phyloP scores from a whole-genome alignment of 2,888 invertebrate genomes.

The Acrobeloides nanus region DNA sequence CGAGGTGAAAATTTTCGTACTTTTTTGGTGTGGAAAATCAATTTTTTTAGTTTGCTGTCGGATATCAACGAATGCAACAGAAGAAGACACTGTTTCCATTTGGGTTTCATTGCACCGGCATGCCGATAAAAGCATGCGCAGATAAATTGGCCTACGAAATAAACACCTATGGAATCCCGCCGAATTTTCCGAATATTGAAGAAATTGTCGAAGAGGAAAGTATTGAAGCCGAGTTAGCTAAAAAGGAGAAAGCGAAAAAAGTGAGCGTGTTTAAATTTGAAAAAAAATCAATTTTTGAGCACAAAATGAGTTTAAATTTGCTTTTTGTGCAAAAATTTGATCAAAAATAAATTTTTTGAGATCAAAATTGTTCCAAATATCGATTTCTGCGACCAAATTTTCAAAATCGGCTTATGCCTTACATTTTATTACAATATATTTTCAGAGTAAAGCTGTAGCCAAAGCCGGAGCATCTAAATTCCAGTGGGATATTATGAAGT shows the following conservation, averaged over 20 bases:
- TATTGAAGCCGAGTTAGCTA: slow-evolving; percentile 35
- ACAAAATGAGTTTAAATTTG: no score
- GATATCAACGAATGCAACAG: slow-evolving; percentile 84
- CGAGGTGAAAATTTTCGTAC: slow-evolving; percentile 64
- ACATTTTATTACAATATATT: no score
- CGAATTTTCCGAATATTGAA: slow-evolving; percentile 57
- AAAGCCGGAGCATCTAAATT: slow-evolving; percentile 81
- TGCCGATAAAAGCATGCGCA: slow-evolving; percentile 93
- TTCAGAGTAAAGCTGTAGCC: slow-evolving; percentile 82
- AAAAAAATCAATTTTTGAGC: not conserved
- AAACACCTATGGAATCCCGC: slow-evolving; percentile 81
- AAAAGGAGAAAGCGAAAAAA: not conserved
- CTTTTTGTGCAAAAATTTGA: not conserved
- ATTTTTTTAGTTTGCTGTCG: slow-evolving; percentile 71
- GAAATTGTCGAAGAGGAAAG: slow-evolving; percentile 57
- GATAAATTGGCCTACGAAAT: slow-evolving; percentile 92
- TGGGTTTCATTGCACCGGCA: slow-evolving; percentile 96
- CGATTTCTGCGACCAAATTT: no score
- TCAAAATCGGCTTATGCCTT: no score
- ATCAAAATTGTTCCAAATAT: no score
- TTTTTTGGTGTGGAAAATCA: slow-evolving; percentile 4
- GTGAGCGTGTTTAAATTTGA: not conserved
- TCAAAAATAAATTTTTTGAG: no score
- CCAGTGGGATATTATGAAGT: slow-evolving; percentile 98
- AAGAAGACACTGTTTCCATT: slow-evolving; percentile 88